phyloP scores from a whole-genome alignment of 2,113 vertebrate genomes.

The Scatophagus argus region DNA sequence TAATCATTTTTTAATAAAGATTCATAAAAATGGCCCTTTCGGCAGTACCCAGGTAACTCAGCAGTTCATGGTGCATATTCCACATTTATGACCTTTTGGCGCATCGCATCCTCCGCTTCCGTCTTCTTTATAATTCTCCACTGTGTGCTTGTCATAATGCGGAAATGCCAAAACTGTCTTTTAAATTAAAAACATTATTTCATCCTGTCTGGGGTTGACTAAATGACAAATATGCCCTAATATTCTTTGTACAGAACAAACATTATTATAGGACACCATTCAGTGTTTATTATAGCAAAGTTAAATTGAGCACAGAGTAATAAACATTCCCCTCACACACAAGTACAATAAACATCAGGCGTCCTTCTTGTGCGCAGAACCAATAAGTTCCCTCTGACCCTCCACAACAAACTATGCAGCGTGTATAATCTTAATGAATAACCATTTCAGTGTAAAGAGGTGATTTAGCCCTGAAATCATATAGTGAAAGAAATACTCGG shows the following conservation, averaged over 20 bases:
- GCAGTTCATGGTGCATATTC: constrained; percentile 39
- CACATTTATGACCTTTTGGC: constrained; percentile 60
- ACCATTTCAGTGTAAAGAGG: not conserved
- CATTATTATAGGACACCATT: constrained; percentile 42
- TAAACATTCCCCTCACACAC: constrained; percentile 31
- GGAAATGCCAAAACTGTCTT: constrained; percentile 46
- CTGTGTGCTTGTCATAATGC: constrained; percentile 46
- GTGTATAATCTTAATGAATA: not conserved
- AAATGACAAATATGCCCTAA: constrained; percentile 63
- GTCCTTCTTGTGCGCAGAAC: not conserved
- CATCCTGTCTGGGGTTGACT: constrained; percentile 65
- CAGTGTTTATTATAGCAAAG: constrained; percentile 47
- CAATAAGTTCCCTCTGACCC: constrained; percentile 16
- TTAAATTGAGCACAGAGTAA: constrained; percentile 4
- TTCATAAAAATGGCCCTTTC: constrained; percentile 59
- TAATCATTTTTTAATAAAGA: constrained; percentile 71
- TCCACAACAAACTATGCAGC: not conserved
- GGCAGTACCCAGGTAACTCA: constrained; percentile 42
- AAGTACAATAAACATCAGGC: constrained; percentile 46
- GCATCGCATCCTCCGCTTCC: constrained; percentile 31
- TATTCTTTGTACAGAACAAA: constrained; percentile 39
- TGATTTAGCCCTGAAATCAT: not conserved
- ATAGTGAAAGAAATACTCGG: not conserved
- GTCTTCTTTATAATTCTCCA: constrained; percentile 56
- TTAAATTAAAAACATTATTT: constrained; percentile 76